phyloP scores from a whole-genome alignment of 1,140 invertebrate species.

The Mesaphorura yosii region DNA sequence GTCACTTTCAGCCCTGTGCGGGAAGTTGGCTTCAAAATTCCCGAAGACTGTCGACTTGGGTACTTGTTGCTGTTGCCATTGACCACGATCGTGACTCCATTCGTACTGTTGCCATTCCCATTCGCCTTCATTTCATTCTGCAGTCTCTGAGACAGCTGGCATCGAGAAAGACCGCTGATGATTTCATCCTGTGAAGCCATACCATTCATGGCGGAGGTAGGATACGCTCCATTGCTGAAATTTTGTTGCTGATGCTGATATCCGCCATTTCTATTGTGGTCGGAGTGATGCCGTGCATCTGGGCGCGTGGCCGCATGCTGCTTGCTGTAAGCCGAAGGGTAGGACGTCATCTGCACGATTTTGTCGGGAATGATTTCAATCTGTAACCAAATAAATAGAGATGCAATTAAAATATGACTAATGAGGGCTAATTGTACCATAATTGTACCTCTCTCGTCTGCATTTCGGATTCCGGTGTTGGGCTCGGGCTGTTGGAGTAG shows the following conservation, averaged over 20 bases:
- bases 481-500: conserved; percentile 34
- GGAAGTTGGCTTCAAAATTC: too few relatives aligned
- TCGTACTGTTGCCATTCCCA: conserved; percentile 18
- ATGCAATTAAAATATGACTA: conserved; percentile 52
- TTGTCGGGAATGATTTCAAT: conserved; percentile 5
- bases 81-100: conserved; percentile 17
- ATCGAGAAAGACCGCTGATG: conserved; percentile 6
- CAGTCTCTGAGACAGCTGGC: background rate
- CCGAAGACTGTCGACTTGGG: too few relatives aligned
- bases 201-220: too few relatives aligned
- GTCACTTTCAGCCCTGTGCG: too few relatives aligned
- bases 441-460: conserved; percentile 54
- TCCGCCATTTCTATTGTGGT: conserved; percentile 6
- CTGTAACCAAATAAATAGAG: background rate
- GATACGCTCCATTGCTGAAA: too few relatives aligned
- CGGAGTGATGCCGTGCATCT: background rate
- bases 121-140: conserved; percentile 5
- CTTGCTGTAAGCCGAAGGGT: conserved; percentile 10
- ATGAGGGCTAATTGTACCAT: conserved; percentile 44
- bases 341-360: conserved; percentile 15
- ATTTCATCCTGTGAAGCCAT: conserved; percentile 16
- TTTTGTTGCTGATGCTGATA: too few relatives aligned
- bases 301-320: conserved; percentile 1
- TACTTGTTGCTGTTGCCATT: too few relatives aligned
- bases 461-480: conserved; percentile 37